phyloP scores from a whole-genome alignment of 2,797 vertebrate genomes.

The Chelon auratus region DNA sequence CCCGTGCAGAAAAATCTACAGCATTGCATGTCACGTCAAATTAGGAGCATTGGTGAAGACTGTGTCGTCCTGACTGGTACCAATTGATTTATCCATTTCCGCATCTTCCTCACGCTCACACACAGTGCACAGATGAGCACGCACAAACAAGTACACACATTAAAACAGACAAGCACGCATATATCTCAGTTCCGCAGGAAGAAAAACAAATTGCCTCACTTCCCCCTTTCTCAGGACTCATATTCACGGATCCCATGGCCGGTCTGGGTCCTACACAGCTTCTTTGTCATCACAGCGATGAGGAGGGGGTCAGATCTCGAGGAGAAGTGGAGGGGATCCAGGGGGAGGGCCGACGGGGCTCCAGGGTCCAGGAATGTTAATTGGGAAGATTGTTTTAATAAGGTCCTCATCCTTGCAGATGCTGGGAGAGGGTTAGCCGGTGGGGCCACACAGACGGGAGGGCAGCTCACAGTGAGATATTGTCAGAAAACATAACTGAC shows the following conservation, averaged over 20 bases:
- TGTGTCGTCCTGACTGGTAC: constrained; percentile 12
- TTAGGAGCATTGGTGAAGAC: constrained; percentile 44
- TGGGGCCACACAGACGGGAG: constrained; percentile 71
- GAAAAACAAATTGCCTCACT: constrained; percentile 65
- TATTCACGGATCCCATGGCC: constrained; percentile 48
- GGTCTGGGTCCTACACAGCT: constrained; percentile 62
- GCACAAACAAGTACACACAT: constrained; percentile 28
- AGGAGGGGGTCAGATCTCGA: constrained; percentile 59
- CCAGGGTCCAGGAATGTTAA: constrained; percentile 83
- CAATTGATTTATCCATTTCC: constrained; percentile 35
- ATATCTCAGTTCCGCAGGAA: constrained; percentile 41
- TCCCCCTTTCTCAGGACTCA: constrained; percentile 22
- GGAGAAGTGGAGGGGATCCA: constrained; percentile 31
- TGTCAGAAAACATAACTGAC: constrained; percentile 71
- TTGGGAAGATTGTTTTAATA: constrained; percentile 87
- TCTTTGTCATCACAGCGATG: constrained; percentile 67
- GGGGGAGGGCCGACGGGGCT: constrained; percentile 53
- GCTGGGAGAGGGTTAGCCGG: constrained; percentile 65
- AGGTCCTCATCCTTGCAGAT: constrained; percentile 80
- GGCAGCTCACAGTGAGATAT: constrained; percentile 64
- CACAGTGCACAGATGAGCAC: constrained; percentile 19
- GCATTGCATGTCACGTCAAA: constrained; percentile 50
- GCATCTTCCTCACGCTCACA: constrained; percentile 10
- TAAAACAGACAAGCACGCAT: constrained; percentile 35
- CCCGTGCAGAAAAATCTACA: constrained; percentile 39